Conservation (phyloP, 2,113 vertebrate species). For the Calidris pugnax region DNA sequence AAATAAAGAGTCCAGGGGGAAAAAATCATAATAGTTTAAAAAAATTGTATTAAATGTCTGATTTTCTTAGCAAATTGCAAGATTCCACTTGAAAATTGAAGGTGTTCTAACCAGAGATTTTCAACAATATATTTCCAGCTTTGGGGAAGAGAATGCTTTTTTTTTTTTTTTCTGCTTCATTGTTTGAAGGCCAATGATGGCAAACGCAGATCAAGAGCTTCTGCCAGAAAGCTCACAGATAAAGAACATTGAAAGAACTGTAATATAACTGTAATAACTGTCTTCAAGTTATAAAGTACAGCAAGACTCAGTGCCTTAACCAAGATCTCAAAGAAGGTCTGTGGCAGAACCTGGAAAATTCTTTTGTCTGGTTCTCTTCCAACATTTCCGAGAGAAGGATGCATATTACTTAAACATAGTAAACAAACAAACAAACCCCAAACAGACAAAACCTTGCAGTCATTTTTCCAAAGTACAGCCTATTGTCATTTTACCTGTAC, state of each 20-base stretch:
- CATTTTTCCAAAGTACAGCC: not conserved
- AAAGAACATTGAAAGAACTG: not conserved
- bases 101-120: not conserved
- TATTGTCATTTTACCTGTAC: not conserved
- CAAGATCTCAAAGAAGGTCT: not conserved
- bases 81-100: not conserved
- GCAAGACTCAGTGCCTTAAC: not conserved
- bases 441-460: not conserved
- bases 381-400: not conserved
- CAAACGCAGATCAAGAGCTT: not conserved
- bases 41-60: not conserved
- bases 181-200: not conserved
- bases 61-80: not conserved
- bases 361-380: not conserved
- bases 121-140: not conserved
- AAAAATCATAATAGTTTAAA: not conserved
- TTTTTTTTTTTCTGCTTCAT: rapidly evolving
- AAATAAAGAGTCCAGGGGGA: not conserved
- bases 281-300: not conserved
- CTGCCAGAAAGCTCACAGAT: not conserved
- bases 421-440: not conserved
- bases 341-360: not conserved
- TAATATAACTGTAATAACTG: not conserved
- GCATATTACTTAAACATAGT: not conserved
- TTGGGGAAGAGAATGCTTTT: not conserved